phyloP scores from a whole-genome alignment of 2,888 invertebrate species.

The Chesias legatella region DNA sequence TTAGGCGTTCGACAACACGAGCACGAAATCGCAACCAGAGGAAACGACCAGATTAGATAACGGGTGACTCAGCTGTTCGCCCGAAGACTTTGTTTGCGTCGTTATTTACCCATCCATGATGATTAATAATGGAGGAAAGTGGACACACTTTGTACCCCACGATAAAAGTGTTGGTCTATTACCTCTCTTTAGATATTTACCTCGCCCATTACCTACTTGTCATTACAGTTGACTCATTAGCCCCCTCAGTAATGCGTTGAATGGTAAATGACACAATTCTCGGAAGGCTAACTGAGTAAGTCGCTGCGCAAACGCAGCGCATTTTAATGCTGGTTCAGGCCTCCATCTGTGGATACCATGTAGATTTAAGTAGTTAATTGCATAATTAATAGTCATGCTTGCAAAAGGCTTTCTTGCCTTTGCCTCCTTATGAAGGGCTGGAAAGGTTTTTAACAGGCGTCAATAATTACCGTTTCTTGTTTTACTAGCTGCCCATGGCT shows the following conservation, averaged over 20 bases:
- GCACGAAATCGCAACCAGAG: slow-evolving; percentile 38
- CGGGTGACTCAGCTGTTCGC: slow-evolving; percentile 43
- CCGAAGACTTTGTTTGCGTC: slow-evolving; percentile 38
- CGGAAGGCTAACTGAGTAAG: slow-evolving; percentile 48
- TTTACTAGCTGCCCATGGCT: too few relatives aligned
- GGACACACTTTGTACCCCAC: slow-evolving; percentile 3
- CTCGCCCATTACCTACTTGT: slow-evolving; percentile 55
- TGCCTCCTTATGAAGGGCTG: too few relatives aligned
- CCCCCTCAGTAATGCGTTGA: slow-evolving; percentile 46
- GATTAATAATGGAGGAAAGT: slow-evolving; percentile 8
- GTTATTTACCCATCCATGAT: slow-evolving; percentile 31
- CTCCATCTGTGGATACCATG: too few relatives aligned
- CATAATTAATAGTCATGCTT: too few relatives aligned
- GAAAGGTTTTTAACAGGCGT: too few relatives aligned
- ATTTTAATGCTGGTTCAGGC: too few relatives aligned
- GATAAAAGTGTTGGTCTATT: slow-evolving; percentile 33
- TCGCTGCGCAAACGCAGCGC: too few relatives aligned
- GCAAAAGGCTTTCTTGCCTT: too few relatives aligned
- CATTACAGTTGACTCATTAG: slow-evolving; percentile 62
- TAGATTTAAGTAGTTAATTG: too few relatives aligned
- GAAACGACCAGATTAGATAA: slow-evolving; percentile 53
- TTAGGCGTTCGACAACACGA: slow-evolving; percentile 30
- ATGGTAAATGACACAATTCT: slow-evolving; percentile 55
- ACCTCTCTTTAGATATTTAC: slow-evolving; percentile 48
- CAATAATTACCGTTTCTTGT: too few relatives aligned